Evolutionary conservation across 2,797 vertebrate genomes (phyloP).

Genomic region (Erpetoichthys calabaricus): DNA sequence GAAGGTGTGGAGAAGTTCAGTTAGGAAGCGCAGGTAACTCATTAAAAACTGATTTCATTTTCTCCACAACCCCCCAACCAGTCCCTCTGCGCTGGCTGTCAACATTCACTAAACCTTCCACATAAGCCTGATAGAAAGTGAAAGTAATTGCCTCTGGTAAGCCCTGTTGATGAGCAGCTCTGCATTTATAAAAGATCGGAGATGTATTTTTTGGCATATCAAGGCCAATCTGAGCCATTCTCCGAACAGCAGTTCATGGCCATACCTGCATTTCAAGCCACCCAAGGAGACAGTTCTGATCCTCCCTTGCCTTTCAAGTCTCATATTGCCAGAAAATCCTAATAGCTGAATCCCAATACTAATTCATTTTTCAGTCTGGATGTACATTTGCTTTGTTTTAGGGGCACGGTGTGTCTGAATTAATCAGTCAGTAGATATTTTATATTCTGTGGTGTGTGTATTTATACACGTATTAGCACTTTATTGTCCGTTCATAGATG

Average conservation of each 20-base stretch:
- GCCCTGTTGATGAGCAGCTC: constrained; percentile 27
- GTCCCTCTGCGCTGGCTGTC: background rate
- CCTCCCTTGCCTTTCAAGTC: no score
- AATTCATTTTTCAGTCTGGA: no score
- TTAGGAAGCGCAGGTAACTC: background rate
- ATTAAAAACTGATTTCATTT: background rate
- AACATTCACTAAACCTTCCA: background rate
- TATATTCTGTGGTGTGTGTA: no score
- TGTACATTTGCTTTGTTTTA: no score
- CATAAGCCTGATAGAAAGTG: background rate
- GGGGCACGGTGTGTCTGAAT: no score
- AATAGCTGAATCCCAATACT: no score
- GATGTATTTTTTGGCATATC: background rate
- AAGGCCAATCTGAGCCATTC: background rate
- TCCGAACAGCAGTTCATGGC: background rate
- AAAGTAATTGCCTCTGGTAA: constrained; percentile 1
- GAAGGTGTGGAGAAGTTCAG: background rate
- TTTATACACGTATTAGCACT: no score
- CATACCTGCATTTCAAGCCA: constrained; percentile 22
- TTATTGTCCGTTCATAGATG: no score
- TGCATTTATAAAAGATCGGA: constrained; percentile 9
- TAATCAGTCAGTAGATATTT: no score
- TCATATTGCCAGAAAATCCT: no score
- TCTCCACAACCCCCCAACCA: no score
- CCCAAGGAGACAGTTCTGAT: no score